Base-by-base conservation (phyloP, 2,888 invertebrate species). In the Spicauda simplicius region DNA sequence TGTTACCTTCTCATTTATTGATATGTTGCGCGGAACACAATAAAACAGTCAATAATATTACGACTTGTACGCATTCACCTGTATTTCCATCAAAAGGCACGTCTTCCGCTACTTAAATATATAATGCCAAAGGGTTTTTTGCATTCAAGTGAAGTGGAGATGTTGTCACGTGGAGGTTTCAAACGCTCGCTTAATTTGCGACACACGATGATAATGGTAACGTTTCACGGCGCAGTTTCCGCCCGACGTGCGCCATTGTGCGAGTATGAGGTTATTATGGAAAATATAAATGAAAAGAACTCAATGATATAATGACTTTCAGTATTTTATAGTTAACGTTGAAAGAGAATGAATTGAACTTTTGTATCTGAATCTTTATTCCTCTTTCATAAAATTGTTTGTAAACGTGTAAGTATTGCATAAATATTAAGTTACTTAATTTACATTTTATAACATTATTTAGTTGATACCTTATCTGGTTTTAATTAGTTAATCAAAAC, bases 121-220 rank as follows among this genome's bases (percentile, higher is more conserved):
- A 14, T 12, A 41, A 41, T 41, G 14, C 14, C 41, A 41, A 41
- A 37, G 33, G 10, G 41, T 0, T 41, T 41, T 41, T 41, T 25
- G 41, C 14, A 41, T 41, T 41, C 41, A 41, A 41, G 14, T 14
- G 12, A 14, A 41, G 41, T 41, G 41, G 41, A 41, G 14, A 14
- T 14, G 10, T 41, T 12, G 41, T 41, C 41, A 41, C 41, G 41
- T 41, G 41, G 14, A 41, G 2, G 41, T 41, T 41, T 41, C 14
- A 41, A 41, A 14, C 41, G 41, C 3, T 12, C 41, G 64, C 70
- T 64, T 67, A 68, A 67, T 65, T 67, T 70, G 50, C 50, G 50
- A 50, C 50, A 50, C 50, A 50, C 50, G 50, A 18, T 10, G 16
- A 16, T 50, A 50, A 50, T 50, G 50, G 18, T 50, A 5, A 18